Base-by-base conservation (phyloP, 1,140 invertebrate species). In the Hylaeus volcanicus region DNA sequence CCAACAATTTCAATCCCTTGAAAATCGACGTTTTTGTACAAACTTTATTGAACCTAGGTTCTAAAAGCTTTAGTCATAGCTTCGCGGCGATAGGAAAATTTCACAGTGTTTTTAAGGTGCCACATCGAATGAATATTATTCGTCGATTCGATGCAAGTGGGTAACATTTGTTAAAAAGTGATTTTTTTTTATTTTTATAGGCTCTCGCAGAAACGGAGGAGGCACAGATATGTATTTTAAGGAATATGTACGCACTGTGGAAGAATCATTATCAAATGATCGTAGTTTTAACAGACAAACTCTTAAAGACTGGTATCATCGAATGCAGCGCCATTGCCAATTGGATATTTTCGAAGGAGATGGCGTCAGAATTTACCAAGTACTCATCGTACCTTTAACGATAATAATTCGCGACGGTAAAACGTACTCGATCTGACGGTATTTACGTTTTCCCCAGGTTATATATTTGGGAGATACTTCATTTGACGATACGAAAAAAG, bases 271-370 rank as follows among this genome's bases (percentile, higher is more conserved):
- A 98, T 88, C 99, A 99, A 94, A 99, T 99, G 98, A 96, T 99
- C 95, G 96, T 97, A 56, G 98, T 99, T 0, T 94, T 99, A 0
- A 97, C 99, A 5, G 98, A 99, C 92, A 99, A 99, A 94, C 96
- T 99, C 94, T 94, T 99, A 4, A 99, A 99, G 94, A 99, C 98
- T 56, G 97, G 99, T 91, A 97, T 99, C 64, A 96, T 99, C 15
- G 98, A 99, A 90, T 99, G 98, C 90, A 97, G 98, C 79, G 97
- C 98, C 11, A 98, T 99, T 12, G 98, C 98, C 45, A 99, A 98
- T 88, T 99, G 99, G 99, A 96, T 99, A 74, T 99, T 99, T 94
- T 99, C 98, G 4, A 97, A 98, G 93, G 98, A 99, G 91, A 99
- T 99, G 98, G 95, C 95, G 41, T 92, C 95, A 9, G 98, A 99